phyloP scores from a whole-genome alignment of 2,797 vertebrate genomes.

The Etheostoma nigrum region DNA sequence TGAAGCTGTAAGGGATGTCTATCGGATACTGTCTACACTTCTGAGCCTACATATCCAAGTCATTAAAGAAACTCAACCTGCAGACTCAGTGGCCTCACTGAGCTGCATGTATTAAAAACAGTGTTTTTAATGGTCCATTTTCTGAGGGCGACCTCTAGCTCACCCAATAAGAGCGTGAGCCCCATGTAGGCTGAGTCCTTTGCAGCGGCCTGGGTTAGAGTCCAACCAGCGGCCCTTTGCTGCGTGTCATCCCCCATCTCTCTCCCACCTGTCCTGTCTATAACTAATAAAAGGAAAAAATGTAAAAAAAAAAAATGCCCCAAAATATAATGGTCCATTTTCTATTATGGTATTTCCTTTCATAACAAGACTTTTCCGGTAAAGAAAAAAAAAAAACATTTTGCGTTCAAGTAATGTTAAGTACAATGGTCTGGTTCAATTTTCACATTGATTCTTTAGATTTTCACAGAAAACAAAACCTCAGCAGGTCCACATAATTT shows the following conservation, averaged over 20 bases:
- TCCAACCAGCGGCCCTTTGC: no score
- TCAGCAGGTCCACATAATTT: conserved; percentile 21
- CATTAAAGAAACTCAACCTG: neutral
- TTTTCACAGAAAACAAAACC: conserved; percentile 40
- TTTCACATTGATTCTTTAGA: conserved; percentile 9
- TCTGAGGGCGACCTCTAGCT: no score
- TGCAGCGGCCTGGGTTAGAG: no score
- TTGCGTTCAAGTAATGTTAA: neutral
- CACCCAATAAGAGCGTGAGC: no score
- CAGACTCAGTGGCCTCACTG: neutral
- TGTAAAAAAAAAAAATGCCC: no score
- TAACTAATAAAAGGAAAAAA: no score
- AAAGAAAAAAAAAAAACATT: neutral
- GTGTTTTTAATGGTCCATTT: no score
- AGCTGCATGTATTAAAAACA: no score
- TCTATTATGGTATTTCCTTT: neutral
- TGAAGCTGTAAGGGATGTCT: neutral
- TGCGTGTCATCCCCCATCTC: no score
- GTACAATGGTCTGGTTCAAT: conserved; percentile 35
- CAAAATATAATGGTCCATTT: no score
- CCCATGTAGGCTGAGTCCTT: no score
- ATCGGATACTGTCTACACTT: neutral
- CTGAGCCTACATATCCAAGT: neutral
- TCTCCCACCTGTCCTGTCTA: no score
- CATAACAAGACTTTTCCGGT: neutral